Evolutionary conservation across 2,888 invertebrate genomes (phyloP), one percentile per base, ranked within the genome.

Genomic region (Calameuta idolon): DNA sequence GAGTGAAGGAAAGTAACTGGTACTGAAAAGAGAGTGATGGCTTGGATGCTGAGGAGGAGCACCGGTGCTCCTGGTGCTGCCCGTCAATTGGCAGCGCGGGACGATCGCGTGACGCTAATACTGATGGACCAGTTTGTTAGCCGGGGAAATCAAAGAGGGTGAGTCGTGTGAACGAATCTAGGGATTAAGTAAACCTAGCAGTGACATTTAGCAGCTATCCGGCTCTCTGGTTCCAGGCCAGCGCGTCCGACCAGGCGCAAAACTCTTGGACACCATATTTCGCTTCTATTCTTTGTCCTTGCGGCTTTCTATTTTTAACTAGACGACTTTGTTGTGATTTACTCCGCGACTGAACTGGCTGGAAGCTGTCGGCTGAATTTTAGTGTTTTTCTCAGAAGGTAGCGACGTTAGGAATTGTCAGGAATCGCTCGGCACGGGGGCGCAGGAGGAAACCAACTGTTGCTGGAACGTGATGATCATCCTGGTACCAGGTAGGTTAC

Each of bases 31-130:
- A 55, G 55, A 23, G 55, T 0, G 23, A 55, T 23, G 40, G 40
- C 40, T 55, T 23, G 55, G 23, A 9, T 55, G 9, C 55, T 3
- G 55, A 55, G 55, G 23, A 23, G 55, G 23, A 55, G 55, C 15
- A 55, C 23, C 9, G 55, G 23, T 55, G 55, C 55, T 55, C 55
- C 55, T 9, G 55, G 23, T 55, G 55, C 55, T 55, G 71, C 68
- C 30, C 68, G 75, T 77, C 75, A 76, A 74, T 76, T 73, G 74
- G 71, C 55, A 55, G 23, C 55, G 23, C 0, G 23, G 55, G 55
- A 55, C 9, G 85, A 85, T 89, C 87, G 89, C 89, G 89, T 89
- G 89, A 88, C 86, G 88, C 84, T 89, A 89, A 89, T 89, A 81
- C 83, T 78, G 81, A 84, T 83, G 81, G 82, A 85, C 80, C 83